Conservation (phyloP, 2,888 invertebrate genomes). For the Brassicogethes aeneus region DNA sequence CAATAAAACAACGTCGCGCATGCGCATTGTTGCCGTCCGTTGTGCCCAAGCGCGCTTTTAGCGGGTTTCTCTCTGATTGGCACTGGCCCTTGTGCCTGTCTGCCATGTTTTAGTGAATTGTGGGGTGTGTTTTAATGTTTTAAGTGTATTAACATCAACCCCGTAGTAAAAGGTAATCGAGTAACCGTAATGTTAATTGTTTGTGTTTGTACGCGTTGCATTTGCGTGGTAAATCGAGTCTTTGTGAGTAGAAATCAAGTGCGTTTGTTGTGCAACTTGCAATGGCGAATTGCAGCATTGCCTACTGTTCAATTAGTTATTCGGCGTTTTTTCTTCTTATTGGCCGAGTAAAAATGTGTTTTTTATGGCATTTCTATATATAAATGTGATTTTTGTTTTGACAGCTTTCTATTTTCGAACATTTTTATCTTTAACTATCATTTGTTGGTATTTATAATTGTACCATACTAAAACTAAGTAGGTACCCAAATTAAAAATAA, state of each 20-base stretch:
- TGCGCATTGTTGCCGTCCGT: neutral
- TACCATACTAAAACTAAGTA: too few species aligned
- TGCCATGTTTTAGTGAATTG: slow-evolving; percentile 72
- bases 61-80: slow-evolving; percentile 34
- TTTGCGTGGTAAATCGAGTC: slow-evolving; percentile 2
- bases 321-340: too few species aligned
- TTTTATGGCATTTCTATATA: too few species aligned
- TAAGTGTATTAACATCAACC: slow-evolving; percentile 32
- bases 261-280: slow-evolving; percentile 10
- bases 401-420: too few species aligned
- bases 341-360: too few species aligned
- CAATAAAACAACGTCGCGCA: neutral
- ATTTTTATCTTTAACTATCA: too few species aligned
- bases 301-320: too few species aligned
- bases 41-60: slow-evolving; percentile 28
- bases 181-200: slow-evolving; percentile 11
- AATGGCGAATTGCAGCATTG: slow-evolving; percentile 10
- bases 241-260: neutral
- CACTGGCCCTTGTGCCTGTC: slow-evolving; percentile 39
- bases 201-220: slow-evolving; percentile 8
- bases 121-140: slow-evolving; percentile 46
- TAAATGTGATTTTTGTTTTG: too few species aligned
- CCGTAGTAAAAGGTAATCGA: slow-evolving; percentile 30
- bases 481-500: too few species aligned
- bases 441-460: too few species aligned